A percentile compares a stretch with the other conserved stretches of the same genome.
Evolutionary conservation across 2,888 invertebrate genomes (phyloP).

Genomic region (Eupithecia insigniata): DNA sequence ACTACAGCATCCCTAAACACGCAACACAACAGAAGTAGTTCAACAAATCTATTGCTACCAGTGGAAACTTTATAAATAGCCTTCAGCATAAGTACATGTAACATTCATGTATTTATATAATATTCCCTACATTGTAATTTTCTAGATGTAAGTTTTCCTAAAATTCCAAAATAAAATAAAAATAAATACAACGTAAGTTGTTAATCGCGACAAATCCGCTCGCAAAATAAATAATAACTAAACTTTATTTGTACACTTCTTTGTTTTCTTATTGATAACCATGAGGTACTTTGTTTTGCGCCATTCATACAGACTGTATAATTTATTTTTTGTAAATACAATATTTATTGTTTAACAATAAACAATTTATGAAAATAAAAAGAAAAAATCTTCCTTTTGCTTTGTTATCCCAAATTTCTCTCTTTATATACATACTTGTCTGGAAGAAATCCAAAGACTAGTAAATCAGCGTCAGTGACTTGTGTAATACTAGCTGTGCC

Average conservation of each 20-base stretch:
- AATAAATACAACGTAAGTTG: background rate
- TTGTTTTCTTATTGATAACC: background rate
- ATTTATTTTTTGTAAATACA: background rate
- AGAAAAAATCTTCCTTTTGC: background rate
- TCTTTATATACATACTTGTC: too few relatives aligned
- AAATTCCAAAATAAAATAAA: too few relatives aligned
- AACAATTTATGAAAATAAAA: too few relatives aligned
- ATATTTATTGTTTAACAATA: too few relatives aligned
- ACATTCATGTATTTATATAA: too few relatives aligned
- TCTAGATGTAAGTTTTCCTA: too few relatives aligned
- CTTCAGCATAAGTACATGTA: too few relatives aligned
- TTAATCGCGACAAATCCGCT: background rate
- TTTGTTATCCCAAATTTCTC: too few relatives aligned
- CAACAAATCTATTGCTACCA: too few relatives aligned
- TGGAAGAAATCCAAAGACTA: background rate
- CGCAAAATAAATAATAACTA: background rate
- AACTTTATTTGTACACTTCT: background rate
- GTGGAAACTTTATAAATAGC: too few relatives aligned
- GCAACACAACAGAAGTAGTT: slow-evolving; percentile 1
- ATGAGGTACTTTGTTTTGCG: background rate
- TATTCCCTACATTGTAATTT: too few relatives aligned
- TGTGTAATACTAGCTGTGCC: too few relatives aligned
- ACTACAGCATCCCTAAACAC: background rate
- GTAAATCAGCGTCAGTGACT: background rate
- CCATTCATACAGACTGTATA: background rate